Percentiles rank a stretch among this genome's conserved stretches.
Evolutionary conservation across 2,797 vertebrate species (phyloP).

Genomic region (Staurois parvus): DNA sequence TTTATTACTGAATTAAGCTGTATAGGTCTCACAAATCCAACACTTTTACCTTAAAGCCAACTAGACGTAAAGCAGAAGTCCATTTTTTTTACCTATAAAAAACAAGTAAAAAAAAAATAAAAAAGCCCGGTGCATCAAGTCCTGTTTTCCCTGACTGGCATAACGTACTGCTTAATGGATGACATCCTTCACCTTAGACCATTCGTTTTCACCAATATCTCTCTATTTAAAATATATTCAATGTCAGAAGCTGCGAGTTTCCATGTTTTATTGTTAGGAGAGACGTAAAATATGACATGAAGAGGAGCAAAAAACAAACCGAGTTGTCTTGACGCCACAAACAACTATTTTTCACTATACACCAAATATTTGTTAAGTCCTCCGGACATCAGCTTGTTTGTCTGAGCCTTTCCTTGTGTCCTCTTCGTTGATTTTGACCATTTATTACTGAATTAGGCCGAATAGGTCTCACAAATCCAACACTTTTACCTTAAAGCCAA

Average conservation of each 20-base stretch:
- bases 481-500: too few relatives aligned
- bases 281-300: not conserved
- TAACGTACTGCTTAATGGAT: not conserved
- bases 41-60: too few relatives aligned
- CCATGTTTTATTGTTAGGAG: constrained; percentile 22
- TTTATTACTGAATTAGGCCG: not conserved
- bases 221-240: constrained; percentile 14
- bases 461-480: not conserved
- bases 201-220: constrained; percentile 16
- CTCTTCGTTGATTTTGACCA: not conserved
- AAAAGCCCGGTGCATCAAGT: too few relatives aligned
- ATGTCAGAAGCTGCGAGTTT: not conserved
- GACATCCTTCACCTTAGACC: constrained; percentile 5
- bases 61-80: too few relatives aligned
- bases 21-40: not conserved
- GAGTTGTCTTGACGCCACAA: not conserved
- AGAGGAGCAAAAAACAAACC: not conserved
- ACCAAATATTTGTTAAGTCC: not conserved
- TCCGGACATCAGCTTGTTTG: not conserved
- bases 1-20: not conserved
- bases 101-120: too few relatives aligned
- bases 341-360: constrained; percentile 1
- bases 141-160: too few relatives aligned
- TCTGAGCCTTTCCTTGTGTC: not conserved
- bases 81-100: too few relatives aligned